Conservation (phyloP, 2,797 vertebrate genomes). For the Ctenopoma kingsleyae region DNA sequence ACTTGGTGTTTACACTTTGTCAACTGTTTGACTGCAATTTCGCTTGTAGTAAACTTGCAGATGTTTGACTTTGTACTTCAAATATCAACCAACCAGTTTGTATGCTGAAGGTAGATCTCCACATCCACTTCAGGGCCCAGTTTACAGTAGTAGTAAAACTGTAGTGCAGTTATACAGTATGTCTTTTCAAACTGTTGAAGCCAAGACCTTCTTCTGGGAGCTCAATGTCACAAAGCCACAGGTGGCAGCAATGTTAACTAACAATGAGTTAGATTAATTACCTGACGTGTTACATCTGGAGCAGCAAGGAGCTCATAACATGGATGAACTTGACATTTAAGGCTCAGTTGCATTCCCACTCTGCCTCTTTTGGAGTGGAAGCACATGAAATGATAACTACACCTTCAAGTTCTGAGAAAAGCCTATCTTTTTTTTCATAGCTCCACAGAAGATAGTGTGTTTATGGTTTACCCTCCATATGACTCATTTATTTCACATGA, state of each 20-base stretch:
- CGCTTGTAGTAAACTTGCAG: neutral
- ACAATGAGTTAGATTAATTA: neutral
- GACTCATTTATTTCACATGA: too few relatives aligned
- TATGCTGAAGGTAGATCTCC: neutral
- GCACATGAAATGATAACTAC: too few relatives aligned
- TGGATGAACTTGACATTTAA: too few relatives aligned
- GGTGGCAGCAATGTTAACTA: neutral
- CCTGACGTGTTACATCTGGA: neutral
- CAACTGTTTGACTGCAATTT: neutral
- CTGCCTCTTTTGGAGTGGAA: too few relatives aligned
- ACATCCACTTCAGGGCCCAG: neutral
- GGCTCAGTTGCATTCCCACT: too few relatives aligned
- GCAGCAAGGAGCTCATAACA: too few relatives aligned
- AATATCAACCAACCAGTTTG: neutral
- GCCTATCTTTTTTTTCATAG: too few relatives aligned
- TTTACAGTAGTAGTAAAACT: too few relatives aligned
- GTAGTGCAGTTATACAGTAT: too few relatives aligned
- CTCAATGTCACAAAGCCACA: neutral
- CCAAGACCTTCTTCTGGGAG: neutral
- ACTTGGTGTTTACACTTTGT: neutral
- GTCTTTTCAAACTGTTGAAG: neutral
- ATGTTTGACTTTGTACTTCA: conserved; percentile 5
- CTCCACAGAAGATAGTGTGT: too few relatives aligned
- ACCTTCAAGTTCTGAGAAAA: too few relatives aligned
- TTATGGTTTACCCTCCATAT: too few relatives aligned